These are phyloP conservation scores for Stenolophus ochropezus DNA, from an alignment of 2,888 invertebrate species.

Conservation along the genomic window DNA sequence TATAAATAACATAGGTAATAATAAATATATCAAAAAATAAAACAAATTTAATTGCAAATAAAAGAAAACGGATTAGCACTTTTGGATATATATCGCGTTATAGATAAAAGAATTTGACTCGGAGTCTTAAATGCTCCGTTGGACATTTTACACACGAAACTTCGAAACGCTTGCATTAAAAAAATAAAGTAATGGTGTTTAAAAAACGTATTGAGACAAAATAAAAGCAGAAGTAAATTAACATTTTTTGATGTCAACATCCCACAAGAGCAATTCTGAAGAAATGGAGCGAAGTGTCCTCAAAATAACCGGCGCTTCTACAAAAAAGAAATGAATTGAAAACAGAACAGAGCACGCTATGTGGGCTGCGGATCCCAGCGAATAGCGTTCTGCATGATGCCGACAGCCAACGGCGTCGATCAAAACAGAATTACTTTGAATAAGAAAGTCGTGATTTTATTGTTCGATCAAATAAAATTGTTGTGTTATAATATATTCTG, in stretches of 20 bases:
- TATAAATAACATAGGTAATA: too few relatives aligned
- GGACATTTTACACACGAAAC: too few relatives aligned
- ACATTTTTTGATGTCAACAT: background rate
- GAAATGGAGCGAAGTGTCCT: background rate
- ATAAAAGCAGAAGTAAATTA: background rate
- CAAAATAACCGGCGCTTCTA: conserved; percentile 13
- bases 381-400: background rate
- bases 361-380: background rate
- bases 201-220: background rate
- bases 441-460: background rate
- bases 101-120: too few relatives aligned
- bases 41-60: too few relatives aligned
- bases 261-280: conserved; percentile 5
- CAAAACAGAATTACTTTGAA: background rate
- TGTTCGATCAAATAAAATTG: background rate
- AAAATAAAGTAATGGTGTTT: background rate
- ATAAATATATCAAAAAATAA: too few relatives aligned
- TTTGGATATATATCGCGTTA: too few relatives aligned
- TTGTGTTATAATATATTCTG: background rate
- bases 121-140: too few relatives aligned
- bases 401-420: background rate
- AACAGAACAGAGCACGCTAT: conserved; percentile 7
- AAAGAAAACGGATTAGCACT: too few relatives aligned
- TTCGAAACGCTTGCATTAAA: background rate
- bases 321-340: conserved; percentile 23